Percentiles rank a stretch among this genome's conserved stretches.
Conservation (phyloP, 2,888 invertebrate species). For the Leptinotarsa haldemani region DNA sequence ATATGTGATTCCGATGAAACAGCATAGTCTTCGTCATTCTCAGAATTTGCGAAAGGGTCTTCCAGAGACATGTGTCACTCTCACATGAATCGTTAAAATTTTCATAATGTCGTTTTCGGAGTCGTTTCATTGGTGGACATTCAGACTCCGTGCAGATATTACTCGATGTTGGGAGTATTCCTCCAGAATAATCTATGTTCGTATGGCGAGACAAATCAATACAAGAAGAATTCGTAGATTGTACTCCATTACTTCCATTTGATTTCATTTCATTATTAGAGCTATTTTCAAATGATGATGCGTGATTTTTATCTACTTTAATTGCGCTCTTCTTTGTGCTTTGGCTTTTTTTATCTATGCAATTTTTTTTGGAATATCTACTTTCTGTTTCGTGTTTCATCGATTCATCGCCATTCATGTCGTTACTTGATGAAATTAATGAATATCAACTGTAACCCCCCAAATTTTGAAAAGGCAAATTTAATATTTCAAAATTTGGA, state of each 20-base stretch:
- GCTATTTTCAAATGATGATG: background rate
- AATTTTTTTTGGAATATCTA: background rate
- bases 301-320: background rate
- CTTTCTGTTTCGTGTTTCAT: background rate
- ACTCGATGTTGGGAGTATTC: too few relatives aligned
- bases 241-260: background rate
- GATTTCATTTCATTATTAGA: background rate
- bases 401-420: background rate
- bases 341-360: background rate
- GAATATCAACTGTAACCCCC: background rate
- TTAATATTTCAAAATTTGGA: too few relatives aligned
- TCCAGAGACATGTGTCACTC: too few relatives aligned
- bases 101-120: too few relatives aligned
- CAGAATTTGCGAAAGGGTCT: too few relatives aligned
- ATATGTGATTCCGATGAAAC: background rate
- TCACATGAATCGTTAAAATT: too few relatives aligned
- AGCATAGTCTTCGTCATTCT: background rate
- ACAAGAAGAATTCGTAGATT: background rate
- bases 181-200: constrained; percentile 1
- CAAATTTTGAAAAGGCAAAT: too few relatives aligned
- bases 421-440: background rate
- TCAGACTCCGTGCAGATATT: too few relatives aligned
- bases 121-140: too few relatives aligned
- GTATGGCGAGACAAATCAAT: background rate
- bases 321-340: background rate